phyloP scores from a whole-genome alignment of 2,888 invertebrate species.

The Eupithecia inturbata region DNA sequence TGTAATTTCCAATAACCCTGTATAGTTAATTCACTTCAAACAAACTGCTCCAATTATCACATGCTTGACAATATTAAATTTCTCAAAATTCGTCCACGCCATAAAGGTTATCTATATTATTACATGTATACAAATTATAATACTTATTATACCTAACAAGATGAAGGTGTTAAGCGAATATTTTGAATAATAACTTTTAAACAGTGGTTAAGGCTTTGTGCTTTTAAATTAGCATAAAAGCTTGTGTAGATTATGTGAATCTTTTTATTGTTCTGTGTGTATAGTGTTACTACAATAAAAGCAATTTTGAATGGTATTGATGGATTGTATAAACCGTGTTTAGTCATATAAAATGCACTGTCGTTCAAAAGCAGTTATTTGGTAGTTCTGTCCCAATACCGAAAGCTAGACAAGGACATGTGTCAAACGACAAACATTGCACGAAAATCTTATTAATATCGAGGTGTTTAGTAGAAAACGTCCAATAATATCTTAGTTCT shows the following conservation, averaged over 20 bases:
- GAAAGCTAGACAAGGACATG: slow-evolving; percentile 11
- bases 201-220: background rate
- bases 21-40: slow-evolving; percentile 12
- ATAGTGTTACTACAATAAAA: background rate
- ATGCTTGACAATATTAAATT: slow-evolving; percentile 13
- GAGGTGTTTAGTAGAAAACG: background rate
- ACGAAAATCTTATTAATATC: background rate
- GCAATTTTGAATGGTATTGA: background rate
- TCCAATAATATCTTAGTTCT: background rate
- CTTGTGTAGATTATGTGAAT: background rate
- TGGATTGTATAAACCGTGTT: background rate
- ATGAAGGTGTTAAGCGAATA: background rate
- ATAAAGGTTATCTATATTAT: background rate
- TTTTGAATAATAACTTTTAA: background rate
- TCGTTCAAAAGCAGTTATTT: background rate
- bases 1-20: no score
- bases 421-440: slow-evolving; percentile 11
- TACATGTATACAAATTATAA: background rate
- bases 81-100: slow-evolving; percentile 44
- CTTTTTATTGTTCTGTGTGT: background rate
- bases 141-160: background rate
- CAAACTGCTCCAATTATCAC: slow-evolving; percentile 9
- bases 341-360: background rate
- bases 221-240: background rate
- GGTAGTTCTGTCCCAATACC: slow-evolving; percentile 6